These are phyloP conservation scores for Dorcus hopei DNA, from an alignment of 2,888 invertebrate species.

Conservation along the genomic window DNA sequence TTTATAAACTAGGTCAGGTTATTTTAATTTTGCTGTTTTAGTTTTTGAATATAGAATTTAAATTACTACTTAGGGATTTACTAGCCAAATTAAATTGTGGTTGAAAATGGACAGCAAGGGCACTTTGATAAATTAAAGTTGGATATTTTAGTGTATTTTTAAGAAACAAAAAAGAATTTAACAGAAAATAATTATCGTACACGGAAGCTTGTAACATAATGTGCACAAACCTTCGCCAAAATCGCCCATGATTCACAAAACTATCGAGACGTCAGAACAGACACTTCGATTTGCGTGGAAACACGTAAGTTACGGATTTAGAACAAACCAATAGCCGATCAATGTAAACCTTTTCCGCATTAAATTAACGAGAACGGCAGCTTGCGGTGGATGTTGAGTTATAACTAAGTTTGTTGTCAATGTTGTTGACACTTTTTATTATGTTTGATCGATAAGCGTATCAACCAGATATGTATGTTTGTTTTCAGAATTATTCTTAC, in stretches of 20 bases:
- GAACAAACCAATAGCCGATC: conserved; percentile 19
- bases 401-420: conserved; percentile 25
- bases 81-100: no score
- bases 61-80: no score
- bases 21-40: no score
- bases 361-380: background rate
- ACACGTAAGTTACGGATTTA: conserved; percentile 31
- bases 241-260: conserved; percentile 39
- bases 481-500: no score
- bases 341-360: conserved; percentile 13
- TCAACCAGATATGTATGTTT: background rate
- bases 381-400: no score
- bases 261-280: conserved; percentile 28
- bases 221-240: conserved; percentile 42
- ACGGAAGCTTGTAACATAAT: background rate
- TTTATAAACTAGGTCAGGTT: no score
- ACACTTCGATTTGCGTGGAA: conserved; percentile 32
- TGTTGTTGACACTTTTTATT: conserved; percentile 40
- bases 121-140: no score
- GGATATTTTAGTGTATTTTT: no score
- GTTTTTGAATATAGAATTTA: no score
- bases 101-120: no score
- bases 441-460: conserved; percentile 39
- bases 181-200: conserved; percentile 10
- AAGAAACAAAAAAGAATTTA: no score